A percentile compares a stretch with the other conserved stretches of the same genome.
Evolutionary conservation across 2,113 vertebrate species (phyloP).

Genomic region (Platichthys stellatus): DNA sequence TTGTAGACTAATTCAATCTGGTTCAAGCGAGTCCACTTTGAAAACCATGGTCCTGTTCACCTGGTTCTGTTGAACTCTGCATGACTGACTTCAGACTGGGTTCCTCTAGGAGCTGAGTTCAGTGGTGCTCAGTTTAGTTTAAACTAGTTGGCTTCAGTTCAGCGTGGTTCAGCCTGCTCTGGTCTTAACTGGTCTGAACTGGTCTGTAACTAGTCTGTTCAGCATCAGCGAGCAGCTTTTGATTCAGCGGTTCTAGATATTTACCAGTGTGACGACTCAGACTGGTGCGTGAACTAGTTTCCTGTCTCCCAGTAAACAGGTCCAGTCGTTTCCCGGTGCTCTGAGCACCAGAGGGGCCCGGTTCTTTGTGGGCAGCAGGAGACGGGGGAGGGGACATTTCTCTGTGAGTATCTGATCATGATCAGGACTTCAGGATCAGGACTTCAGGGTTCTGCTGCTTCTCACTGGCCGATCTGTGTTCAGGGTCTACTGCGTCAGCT

Average conservation of each 20-base stretch:
- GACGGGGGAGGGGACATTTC: constrained; percentile 85
- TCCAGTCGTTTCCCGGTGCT: constrained; percentile 83
- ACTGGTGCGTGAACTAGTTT: not conserved
- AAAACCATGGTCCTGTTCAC: no score
- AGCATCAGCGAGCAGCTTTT: not conserved
- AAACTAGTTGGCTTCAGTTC: no score
- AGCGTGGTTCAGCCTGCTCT: no score
- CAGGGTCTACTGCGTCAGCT: constrained; percentile 95
- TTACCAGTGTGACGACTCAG: no score
- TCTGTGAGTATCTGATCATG: constrained; percentile 80
- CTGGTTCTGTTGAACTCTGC: no score
- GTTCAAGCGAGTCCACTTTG: no score
- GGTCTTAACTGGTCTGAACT: no score
- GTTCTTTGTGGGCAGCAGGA: constrained; percentile 90
- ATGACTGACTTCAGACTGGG: no score
- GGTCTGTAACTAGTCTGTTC: not conserved
- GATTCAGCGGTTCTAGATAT: not conserved
- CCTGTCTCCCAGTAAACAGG: constrained; percentile 79
- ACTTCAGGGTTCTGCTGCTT: not conserved
- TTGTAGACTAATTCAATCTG: no score
- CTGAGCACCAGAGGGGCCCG: constrained; percentile 84
- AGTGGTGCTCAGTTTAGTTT: no score
- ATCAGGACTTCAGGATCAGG: constrained; percentile 2
- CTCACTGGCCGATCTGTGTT: constrained; percentile 9
- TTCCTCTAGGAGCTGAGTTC: no score